Base-by-base conservation (phyloP, 2,113 vertebrate genomes). In the Axis porcinus region DNA sequence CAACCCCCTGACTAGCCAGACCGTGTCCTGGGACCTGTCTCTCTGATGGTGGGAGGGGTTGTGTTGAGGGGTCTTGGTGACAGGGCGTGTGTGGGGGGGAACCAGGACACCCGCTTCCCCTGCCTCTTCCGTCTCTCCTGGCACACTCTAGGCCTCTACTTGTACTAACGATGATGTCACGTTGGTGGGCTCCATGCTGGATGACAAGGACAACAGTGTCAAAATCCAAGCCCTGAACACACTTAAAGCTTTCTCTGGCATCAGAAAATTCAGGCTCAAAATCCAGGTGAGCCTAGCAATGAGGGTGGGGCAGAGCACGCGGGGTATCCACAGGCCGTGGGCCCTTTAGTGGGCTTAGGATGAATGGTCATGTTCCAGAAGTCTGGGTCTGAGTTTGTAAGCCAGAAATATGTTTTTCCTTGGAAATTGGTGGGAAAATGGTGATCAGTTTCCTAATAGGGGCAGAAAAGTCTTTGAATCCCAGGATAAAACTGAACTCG, bases 201-300 rank as follows among this genome's bases (percentile, higher is more conserved):
- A 98, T 58, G 98, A 98, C 76, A 45, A 12, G 15, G 30, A 97
- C 52, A 96, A 86, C 0, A 79, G 78, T 17, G 94, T 83, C 95
- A 83, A 91, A 86, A 98, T 97, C 36, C 98, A 98, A 70, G 97
- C 98, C 40, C 93, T 98, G 79, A 98, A 98, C 6, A 33, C 97
- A 3, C 98, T 98, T 36, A 97, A 97, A 64, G 95, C 78, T 52
- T 98, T 98, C 17, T 47, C 96, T 55, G 47, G 89, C 82, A 36
- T 57, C 88, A 95, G 30, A 78, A 89, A 97, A 88, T 94, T 98
- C 84, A 95, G 97, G 94, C 88, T 94, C 12, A 95, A 98, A 91
- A 96, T 95, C 94, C 97, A 97, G 97, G 97, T 98, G 86, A 57
- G 95, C 16, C 47, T 2, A 6, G 70, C 64, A 50, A 12, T 36